Base-by-base conservation (phyloP, 2,797 vertebrate species). In the Tenualosa thibaudeaui region DNA sequence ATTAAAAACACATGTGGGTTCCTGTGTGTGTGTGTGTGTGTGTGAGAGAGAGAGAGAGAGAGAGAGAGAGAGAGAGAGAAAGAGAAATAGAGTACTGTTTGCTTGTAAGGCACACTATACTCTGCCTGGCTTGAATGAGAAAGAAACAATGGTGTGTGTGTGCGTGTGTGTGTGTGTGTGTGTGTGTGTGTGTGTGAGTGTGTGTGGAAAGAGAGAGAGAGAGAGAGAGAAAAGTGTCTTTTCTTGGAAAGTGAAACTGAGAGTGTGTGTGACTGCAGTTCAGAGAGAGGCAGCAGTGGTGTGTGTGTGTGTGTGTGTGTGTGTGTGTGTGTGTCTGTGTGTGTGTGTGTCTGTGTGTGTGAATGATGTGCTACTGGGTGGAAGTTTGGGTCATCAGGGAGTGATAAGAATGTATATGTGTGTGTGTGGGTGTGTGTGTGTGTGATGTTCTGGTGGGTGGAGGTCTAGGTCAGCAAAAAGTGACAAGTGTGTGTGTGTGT, bases 341-440 rank as follows among this genome's bases (percentile, higher is more conserved):
- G 58, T 26, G 62, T 31, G 8, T 31, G 60, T 26, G 60, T 65
- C 24, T 12, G 9, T 12, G 10, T 26, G 24, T 65, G 60, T 65
- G 60, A 2, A 9, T 10, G 60, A 26, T 65, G 9, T 65, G 9
- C 62, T n/a, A 13, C 24, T 65, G 62, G 62, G 62, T 26, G 24
- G 24, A n/a, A 24, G 0, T 65, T 12, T 65, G 1, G 62, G 62
- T 65, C 62, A 65, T 10, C 24, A 65, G 24, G 13, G 9, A 65
- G 62, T 31, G 62, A 65, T 31, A 65, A 31, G 62, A 6, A 10
- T 12, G 65, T 71, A 31, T 15, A 31, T 31, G 65, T 71, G 65
- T 68, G 65, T 68, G 62, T 68, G 65, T 37, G 65, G 37, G 68
- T 75, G 65, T 40, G 26, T 71, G 26, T 13, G 62, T 68, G 65